Evolutionary conservation across 2,888 invertebrate genomes (phyloP).

Genomic region (Tipula unca): DNA sequence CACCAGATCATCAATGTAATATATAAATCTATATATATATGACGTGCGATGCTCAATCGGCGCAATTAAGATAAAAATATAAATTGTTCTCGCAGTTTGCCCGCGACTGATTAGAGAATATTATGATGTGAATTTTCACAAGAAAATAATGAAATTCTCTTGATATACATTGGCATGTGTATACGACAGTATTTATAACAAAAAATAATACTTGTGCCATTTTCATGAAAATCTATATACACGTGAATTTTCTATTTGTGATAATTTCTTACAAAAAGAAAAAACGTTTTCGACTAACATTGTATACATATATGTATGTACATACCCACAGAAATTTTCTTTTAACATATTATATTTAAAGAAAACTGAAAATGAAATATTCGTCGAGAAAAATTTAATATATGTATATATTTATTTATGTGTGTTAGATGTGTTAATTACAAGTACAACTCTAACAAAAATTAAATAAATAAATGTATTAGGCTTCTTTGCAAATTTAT

Average conservation of each 20-base stretch:
- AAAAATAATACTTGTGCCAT: neutral
- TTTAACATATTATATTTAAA: neutral
- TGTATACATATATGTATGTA: neutral
- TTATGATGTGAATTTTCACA: neutral
- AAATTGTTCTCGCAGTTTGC: neutral
- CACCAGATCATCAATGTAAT: neutral
- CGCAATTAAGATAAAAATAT: neutral
- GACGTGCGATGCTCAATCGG: too few species aligned
- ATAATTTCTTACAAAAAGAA: neutral
- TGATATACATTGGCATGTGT: neutral
- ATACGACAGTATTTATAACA: neutral
- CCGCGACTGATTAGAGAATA: neutral
- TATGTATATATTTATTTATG: neutral
- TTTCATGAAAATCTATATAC: neutral
- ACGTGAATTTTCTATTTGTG: constrained; percentile 8
- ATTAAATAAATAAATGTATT: neutral
- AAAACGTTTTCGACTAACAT: neutral
- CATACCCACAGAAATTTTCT: neutral
- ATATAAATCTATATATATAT: too few species aligned
- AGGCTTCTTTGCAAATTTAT: neutral
- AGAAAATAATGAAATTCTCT: neutral
- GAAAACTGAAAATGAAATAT: neutral
- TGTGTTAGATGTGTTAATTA: neutral
- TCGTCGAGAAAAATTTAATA: neutral
- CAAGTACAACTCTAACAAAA: neutral